Evolutionary conservation across 2,113 vertebrate genomes (phyloP), one percentile per base, ranked within the genome.

Genomic region (Amphilophus citrinellus): DNA sequence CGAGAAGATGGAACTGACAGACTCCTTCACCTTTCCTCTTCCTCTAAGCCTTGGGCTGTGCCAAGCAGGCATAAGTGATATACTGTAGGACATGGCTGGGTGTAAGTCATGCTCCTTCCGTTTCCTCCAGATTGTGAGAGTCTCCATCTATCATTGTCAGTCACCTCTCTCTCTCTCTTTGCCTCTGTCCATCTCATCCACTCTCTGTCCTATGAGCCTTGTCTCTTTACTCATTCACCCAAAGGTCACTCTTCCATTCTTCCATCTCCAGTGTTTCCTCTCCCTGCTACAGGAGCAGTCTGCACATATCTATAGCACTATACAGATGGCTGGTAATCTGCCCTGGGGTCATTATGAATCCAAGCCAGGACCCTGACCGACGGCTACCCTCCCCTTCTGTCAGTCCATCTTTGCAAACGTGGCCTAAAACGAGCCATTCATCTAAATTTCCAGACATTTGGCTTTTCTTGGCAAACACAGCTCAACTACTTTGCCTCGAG

Each of bases 1-100:
- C 56, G 57, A 93, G 90, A 93, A 95, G 95, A 96, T 94, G 94
- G 92, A 95, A 88, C 91, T 94, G 95, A 96, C 95, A 95, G 93
- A 88, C 92, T 95, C 95, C 94, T 96, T 96, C 95, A 96, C 96
- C 95, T 96, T 94, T 95, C 93, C 93, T 93, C 92, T 95, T 93
- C 91, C 93, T 93, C 87, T 88, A 94, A 93, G 94, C 95, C 94
- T 93, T 91, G 91, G 92, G 92, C 89, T 91, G 85, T 90, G 90
- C 88, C 92, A 91, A 89, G 89, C 83, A 93, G 93, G 94, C 91
- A 93, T 93, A 94, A 95, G 92, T 96, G 94, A 95, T 95, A 95
- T 95, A 95, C 90, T 93, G 93, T 91, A 95, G 95, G 95, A 96
- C 92, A 95, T 91, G 86, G 87, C 91, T 83, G 81, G 88, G 87